A percentile compares a stretch with the other conserved stretches of the same genome.
phyloP scores from a whole-genome alignment of 1,140 invertebrate species.

The Camponotus floridanus region DNA sequence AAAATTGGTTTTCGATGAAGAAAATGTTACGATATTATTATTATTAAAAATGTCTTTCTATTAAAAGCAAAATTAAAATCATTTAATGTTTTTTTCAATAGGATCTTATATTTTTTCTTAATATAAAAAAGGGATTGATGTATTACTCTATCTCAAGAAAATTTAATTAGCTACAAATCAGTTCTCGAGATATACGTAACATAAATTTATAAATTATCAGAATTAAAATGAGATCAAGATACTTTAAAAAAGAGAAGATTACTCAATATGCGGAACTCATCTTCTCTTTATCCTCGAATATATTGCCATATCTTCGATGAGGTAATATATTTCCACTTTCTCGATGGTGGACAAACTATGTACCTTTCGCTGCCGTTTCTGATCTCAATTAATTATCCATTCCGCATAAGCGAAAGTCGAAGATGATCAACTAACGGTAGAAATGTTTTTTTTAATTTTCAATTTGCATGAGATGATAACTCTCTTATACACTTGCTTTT shows the following conservation, averaged over 20 bases:
- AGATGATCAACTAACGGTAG: conserved; percentile 40
- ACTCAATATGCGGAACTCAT: background rate
- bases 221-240: background rate
- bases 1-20: too few species aligned
- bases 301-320: conserved; percentile 26
- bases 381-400: conserved; percentile 54
- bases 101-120: too few species aligned
- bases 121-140: too few species aligned
- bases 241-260: background rate
- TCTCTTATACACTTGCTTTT: background rate
- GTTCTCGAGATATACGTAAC: background rate
- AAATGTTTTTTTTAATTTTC: conserved; percentile 35
- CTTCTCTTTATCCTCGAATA: background rate
- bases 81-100: too few species aligned
- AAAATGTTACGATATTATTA: too few species aligned
- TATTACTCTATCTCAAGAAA: too few species aligned
- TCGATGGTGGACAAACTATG: background rate
- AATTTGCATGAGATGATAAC: conserved; percentile 7
- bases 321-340: conserved; percentile 34
- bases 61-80: too few species aligned
- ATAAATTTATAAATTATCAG: background rate
- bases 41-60: too few species aligned
- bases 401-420: conserved; percentile 50
- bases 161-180: too few species aligned
- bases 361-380: background rate